Evolutionary conservation across 2,113 vertebrate species (phyloP).

Genomic region (Anguilla japonica): DNA sequence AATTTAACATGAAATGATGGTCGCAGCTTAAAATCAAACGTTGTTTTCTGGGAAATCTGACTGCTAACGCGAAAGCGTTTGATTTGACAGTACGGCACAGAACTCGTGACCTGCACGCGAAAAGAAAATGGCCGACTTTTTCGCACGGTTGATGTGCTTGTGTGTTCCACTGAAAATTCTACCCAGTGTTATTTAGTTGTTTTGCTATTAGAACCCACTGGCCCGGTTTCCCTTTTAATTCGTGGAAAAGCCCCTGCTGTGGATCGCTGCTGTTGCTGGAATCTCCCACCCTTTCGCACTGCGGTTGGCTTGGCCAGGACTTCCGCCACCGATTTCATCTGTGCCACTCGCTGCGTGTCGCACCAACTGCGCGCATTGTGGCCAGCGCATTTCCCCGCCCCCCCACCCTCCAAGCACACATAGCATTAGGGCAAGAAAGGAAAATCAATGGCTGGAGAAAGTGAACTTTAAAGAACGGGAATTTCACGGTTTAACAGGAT

Average conservation of each 20-base stretch:
- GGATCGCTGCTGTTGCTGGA: too few relatives aligned
- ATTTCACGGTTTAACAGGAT: slow-evolving; percentile 8
- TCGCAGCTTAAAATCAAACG: neutral
- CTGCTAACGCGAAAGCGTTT: neutral
- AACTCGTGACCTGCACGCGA: neutral
- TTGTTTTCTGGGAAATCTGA: neutral
- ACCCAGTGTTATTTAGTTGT: too few relatives aligned
- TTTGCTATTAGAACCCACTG: too few relatives aligned
- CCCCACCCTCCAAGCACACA: neutral
- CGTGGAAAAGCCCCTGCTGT: too few relatives aligned
- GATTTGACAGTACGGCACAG: neutral
- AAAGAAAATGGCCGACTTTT: neutral
- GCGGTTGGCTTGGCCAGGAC: too few relatives aligned
- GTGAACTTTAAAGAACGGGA: slow-evolving; percentile 2
- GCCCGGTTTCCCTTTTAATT: too few relatives aligned
- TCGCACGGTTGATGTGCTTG: too few relatives aligned
- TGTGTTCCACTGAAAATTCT: too few relatives aligned
- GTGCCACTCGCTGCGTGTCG: too few relatives aligned
- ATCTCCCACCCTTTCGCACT: too few relatives aligned
- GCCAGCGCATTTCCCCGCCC: neutral
- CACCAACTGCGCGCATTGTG: neutral
- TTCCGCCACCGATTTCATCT: too few relatives aligned
- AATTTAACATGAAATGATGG: neutral
- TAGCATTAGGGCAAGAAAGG: neutral
- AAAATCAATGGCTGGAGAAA: slow-evolving; percentile 13